These are phyloP conservation scores for Mesopsocus fuscifrons DNA, from an alignment of 2,888 invertebrate species.

Conservation along the genomic window DNA sequence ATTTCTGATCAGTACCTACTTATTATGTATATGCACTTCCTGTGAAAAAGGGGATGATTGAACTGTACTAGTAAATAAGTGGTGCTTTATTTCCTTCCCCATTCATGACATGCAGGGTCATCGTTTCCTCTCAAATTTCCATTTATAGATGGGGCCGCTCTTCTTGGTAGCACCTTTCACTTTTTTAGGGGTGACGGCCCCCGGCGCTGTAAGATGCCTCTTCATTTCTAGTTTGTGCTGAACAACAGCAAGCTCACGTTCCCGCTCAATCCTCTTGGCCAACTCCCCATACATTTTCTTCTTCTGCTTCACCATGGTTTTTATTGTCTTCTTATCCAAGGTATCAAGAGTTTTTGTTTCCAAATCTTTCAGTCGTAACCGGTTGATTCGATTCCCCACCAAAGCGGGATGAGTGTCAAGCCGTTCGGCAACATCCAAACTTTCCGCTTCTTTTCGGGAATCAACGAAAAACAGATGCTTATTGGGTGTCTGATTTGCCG, in stretches of 20 bases:
- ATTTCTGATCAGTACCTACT: too few species aligned
- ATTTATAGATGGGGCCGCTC: slow-evolving; percentile 55
- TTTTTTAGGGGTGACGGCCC: slow-evolving; percentile 39
- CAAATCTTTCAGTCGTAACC: slow-evolving; percentile 39
- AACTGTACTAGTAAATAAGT: too few species aligned
- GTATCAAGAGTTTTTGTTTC: slow-evolving; percentile 37
- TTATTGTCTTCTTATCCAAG: slow-evolving; percentile 27
- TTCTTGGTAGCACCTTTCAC: slow-evolving; percentile 41
- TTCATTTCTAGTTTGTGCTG: slow-evolving; percentile 64
- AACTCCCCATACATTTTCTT: slow-evolving; percentile 52
- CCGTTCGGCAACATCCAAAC: slow-evolving; percentile 47
- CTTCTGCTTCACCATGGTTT: slow-evolving; percentile 27
- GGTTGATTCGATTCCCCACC: slow-evolving; percentile 45
- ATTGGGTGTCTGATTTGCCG: slow-evolving; percentile 45
- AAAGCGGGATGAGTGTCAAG: slow-evolving; percentile 57
- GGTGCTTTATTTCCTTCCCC: too few species aligned
- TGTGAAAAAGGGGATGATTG: too few species aligned
- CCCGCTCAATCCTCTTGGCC: slow-evolving; percentile 53
- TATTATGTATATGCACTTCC: too few species aligned
- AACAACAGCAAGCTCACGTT: slow-evolving; percentile 50
- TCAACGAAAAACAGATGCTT: slow-evolving; percentile 67
- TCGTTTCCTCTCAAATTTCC: slow-evolving; percentile 64
- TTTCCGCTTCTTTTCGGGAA: slow-evolving; percentile 30
- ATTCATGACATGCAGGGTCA: too few species aligned
- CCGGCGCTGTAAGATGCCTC: slow-evolving; percentile 42